Evolutionary conservation across 2,888 invertebrate genomes (phyloP), one percentile per base, ranked within the genome.

Genomic region (Junonia oenone): DNA sequence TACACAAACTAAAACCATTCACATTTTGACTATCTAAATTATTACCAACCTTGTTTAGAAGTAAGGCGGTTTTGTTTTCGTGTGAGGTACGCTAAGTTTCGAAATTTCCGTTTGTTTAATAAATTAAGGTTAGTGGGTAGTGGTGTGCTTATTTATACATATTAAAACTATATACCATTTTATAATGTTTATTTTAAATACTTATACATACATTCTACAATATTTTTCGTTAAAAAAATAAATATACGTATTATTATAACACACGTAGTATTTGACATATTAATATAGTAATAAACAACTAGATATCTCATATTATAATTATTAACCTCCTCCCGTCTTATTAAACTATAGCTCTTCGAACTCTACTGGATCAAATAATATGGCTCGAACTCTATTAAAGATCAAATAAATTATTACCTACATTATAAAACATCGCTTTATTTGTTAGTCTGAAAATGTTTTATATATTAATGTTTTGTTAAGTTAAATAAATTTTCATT

Each of bases 141-240:
- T 35, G 22, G 35, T 46, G 56, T 59, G 52, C 35, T 40, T n/a
- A 11, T 29, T 31, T 19, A 38, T 51, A 15, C 31, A 45, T 56
- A 54, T 65, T 66, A 67, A 66, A 65, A 67, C 63, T 58, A 58
- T 51, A 62, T 58, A 68, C 61, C 69, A 63, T 66, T 68, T 56
- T 52, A 68, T 67, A 72, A 63, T 68, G 68, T 78, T 78, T 77
- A 77, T 79, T 78, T 72, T 63, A 72, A 73, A 75, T 65, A 65
- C 61, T 60, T 62, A 63, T 61, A 62, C 61, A 62, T 62, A 57
- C 48, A 63, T 73, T 73, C 76, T 80, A 81, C 75, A 81, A 74
- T 72, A 74, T 68, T 73, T 69, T 75, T 75, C 66, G 65, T 79
- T 83, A 82, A 69, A 83, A 83, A 81, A 83, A 81, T 83, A 84